Percentiles rank a stretch among this genome's conserved stretches.
These are phyloP conservation scores for Idaea straminata DNA, from an alignment of 2,888 invertebrate species.

Conservation along the genomic window DNA sequence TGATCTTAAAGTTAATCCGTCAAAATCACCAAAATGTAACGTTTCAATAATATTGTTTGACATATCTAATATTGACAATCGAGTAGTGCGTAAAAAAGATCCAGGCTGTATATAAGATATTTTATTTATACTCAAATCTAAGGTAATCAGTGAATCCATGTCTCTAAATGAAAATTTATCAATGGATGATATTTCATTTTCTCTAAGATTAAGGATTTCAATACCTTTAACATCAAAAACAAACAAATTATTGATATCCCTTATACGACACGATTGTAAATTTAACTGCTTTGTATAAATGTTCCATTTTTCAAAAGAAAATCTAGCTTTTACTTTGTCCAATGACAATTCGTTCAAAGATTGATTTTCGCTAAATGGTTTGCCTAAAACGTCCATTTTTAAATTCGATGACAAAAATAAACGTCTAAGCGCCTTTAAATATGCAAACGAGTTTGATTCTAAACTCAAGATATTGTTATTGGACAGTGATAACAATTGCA, in stretches of 20 bases:
- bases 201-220: slow-evolving; percentile 23
- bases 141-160: slow-evolving; percentile 18
- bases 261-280: slow-evolving; percentile 26
- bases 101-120: slow-evolving; percentile 32
- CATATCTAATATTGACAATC: slow-evolving; percentile 20
- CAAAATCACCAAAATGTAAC: slow-evolving; percentile 29
- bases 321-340: slow-evolving; percentile 17
- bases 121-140: slow-evolving; percentile 30
- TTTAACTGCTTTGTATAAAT: slow-evolving; percentile 18
- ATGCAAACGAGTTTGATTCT: slow-evolving; percentile 16
- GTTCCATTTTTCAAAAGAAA: slow-evolving; percentile 22
- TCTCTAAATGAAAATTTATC: slow-evolving; percentile 29
- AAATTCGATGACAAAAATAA: slow-evolving; percentile 26
- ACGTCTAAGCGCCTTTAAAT: slow-evolving; percentile 15
- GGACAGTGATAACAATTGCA: slow-evolving; percentile 22
- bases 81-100: slow-evolving; percentile 22
- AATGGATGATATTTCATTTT: slow-evolving; percentile 23
- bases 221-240: slow-evolving; percentile 21
- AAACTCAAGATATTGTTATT: slow-evolving; percentile 25
- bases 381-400: slow-evolving; percentile 18
- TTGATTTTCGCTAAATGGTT: slow-evolving; percentile 22
- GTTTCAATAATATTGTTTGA: slow-evolving; percentile 22
- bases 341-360: slow-evolving; percentile 21
- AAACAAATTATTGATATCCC: slow-evolving; percentile 16
- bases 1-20: slow-evolving; percentile 22